Percentiles rank a stretch among this genome's conserved stretches.
phyloP scores from a whole-genome alignment of 2,113 vertebrate species.

The Burhinus oedicnemus region DNA sequence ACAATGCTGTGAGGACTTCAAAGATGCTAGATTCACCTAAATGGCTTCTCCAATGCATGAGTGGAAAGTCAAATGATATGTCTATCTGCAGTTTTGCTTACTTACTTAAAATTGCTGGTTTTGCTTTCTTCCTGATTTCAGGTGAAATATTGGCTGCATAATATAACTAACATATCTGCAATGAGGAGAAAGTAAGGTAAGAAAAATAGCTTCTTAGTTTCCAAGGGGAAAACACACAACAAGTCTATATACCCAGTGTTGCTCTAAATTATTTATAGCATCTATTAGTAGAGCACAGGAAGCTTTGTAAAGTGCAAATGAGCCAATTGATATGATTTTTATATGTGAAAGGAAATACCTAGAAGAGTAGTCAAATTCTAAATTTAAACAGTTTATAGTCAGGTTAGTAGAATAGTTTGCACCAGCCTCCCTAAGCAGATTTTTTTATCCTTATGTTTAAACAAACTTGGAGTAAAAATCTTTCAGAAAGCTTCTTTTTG shows the following conservation, averaged over 20 bases:
- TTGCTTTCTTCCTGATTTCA: background rate
- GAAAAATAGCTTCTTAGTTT: conserved; percentile 19
- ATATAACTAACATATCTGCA: background rate
- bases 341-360: background rate
- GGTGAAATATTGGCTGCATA: background rate
- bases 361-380: background rate
- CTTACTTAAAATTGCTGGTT: background rate
- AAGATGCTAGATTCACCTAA: background rate
- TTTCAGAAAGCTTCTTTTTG: background rate
- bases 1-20: background rate
- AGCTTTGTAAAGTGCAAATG: conserved; percentile 42
- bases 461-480: background rate
- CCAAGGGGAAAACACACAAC: background rate
- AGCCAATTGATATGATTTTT: background rate
- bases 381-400: background rate
- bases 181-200: background rate
- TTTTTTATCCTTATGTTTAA: background rate
- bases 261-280: conserved; percentile 16
- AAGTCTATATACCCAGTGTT: background rate
- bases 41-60: background rate
- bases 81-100: background rate
- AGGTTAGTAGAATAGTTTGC: background rate
- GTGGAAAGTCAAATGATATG: background rate
- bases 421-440: background rate
- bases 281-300: background rate